These are phyloP conservation scores for Alectura lathami DNA, from an alignment of 2,113 vertebrate genomes.

Conservation along the genomic window DNA sequence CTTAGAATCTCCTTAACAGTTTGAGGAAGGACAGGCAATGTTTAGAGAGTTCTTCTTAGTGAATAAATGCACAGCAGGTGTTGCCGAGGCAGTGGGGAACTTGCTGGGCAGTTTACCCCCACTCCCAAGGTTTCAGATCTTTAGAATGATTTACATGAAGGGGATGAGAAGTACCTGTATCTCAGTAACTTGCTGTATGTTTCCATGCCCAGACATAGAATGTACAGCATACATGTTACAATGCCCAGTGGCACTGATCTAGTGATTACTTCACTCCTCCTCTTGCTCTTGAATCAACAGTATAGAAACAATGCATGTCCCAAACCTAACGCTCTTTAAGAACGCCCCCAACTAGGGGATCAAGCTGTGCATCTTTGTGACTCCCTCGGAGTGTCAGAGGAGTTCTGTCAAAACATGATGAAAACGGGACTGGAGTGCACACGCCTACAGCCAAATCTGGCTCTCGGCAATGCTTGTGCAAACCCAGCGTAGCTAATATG, in stretches of 20 bases:
- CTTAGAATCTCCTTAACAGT: not conserved
- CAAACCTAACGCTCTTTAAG: not conserved
- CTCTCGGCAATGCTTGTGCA: not conserved
- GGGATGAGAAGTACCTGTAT: not conserved
- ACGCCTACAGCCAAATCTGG: not conserved
- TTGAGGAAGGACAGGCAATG: not conserved
- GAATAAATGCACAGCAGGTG: not conserved
- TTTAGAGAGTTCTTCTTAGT: not conserved
- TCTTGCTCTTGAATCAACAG: not conserved
- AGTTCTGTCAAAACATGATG: not conserved
- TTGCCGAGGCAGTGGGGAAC: not conserved
- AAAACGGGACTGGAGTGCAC: not conserved
- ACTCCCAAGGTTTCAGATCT: not conserved
- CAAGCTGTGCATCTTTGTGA: not conserved
- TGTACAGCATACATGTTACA: not conserved
- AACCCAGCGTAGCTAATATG: not conserved
- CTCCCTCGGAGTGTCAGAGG: not conserved
- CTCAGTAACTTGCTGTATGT: not conserved
- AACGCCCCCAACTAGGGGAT: not conserved
- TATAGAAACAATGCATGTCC: not conserved
- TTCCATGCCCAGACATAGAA: not conserved
- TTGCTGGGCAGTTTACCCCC: not conserved
- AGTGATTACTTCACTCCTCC: not conserved
- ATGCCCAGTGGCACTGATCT: not conserved
- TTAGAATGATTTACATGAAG: not conserved